Percentiles rank a stretch among this genome's conserved stretches.
Evolutionary conservation across 2,113 vertebrate species (phyloP).

Genomic region (Engystomops pustulosus): DNA sequence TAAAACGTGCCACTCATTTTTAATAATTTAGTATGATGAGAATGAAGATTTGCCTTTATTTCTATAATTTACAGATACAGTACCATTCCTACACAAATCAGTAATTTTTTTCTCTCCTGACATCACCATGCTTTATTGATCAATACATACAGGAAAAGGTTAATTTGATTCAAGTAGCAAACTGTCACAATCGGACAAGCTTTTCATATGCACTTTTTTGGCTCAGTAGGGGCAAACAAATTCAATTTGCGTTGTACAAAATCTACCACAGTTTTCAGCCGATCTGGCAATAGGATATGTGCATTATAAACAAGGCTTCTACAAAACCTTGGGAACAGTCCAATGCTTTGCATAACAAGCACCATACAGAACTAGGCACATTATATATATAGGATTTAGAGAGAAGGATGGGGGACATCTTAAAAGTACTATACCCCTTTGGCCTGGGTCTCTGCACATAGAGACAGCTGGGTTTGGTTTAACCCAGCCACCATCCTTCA

Average conservation of each 20-base stretch:
- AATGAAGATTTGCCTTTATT: too few species aligned
- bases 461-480: neutral
- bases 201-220: slow-evolving; percentile 45
- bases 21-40: too few species aligned
- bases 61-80: neutral
- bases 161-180: too few species aligned
- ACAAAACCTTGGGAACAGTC: slow-evolving; percentile 47
- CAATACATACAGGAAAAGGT: neutral
- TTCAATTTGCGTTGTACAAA: slow-evolving; percentile 46
- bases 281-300: slow-evolving; percentile 63
- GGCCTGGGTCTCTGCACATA: slow-evolving; percentile 8
- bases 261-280: slow-evolving; percentile 56
- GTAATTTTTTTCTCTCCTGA: neutral
- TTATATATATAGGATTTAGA: neutral
- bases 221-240: slow-evolving; percentile 67
- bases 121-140: neutral
- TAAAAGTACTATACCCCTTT: slow-evolving; percentile 20
- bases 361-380: slow-evolving; percentile 58
- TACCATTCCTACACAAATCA: neutral
- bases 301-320: slow-evolving; percentile 64
- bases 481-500: neutral
- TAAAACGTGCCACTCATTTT: too few species aligned
- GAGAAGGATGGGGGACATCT: neutral
- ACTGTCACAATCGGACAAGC: neutral
- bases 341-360: slow-evolving; percentile 40